These are phyloP conservation scores for Scaptomyza parva DNA, from an alignment of 2,888 invertebrate genomes.

Conservation along the genomic window DNA sequence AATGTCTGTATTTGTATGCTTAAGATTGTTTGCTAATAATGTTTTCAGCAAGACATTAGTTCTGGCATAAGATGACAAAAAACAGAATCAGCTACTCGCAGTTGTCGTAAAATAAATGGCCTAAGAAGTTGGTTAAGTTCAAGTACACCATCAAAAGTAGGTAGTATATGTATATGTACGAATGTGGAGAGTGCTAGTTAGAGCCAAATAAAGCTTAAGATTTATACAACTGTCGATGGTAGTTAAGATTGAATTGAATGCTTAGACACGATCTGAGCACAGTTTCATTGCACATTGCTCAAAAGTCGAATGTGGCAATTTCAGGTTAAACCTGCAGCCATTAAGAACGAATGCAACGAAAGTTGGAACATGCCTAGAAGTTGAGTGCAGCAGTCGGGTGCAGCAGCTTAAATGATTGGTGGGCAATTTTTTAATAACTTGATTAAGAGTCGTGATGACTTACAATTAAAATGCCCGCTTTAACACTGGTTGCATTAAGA, in stretches of 20 bases:
- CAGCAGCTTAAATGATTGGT: slow-evolving; percentile 64
- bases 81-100: slow-evolving; percentile 21
- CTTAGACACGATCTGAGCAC: slow-evolving; percentile 76
- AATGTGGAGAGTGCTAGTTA: neutral
- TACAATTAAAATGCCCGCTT: slow-evolving; percentile 64
- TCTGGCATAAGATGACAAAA: slow-evolving; percentile 38
- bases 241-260: slow-evolving; percentile 79
- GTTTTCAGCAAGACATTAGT: slow-evolving; percentile 43
- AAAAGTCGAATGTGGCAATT: slow-evolving; percentile 47
- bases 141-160: neutral
- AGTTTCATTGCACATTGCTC: slow-evolving; percentile 59
- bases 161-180: slow-evolving; percentile 10
- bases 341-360: slow-evolving; percentile 31
- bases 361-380: slow-evolving; percentile 26
- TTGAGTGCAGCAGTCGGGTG: slow-evolving; percentile 29
- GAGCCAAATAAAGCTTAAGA: slow-evolving; percentile 53
- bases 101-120: slow-evolving; percentile 55
- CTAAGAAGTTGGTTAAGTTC: slow-evolving; percentile 10
- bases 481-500: slow-evolving; percentile 53
- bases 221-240: slow-evolving; percentile 76
- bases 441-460: slow-evolving; percentile 58
- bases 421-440: slow-evolving; percentile 80
- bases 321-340: slow-evolving; percentile 48
- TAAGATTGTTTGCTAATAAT: slow-evolving; percentile 41
- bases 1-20: neutral